Evolutionary conservation across 2,113 vertebrate species (phyloP).

Genomic region (Pseudonaja textilis): DNA sequence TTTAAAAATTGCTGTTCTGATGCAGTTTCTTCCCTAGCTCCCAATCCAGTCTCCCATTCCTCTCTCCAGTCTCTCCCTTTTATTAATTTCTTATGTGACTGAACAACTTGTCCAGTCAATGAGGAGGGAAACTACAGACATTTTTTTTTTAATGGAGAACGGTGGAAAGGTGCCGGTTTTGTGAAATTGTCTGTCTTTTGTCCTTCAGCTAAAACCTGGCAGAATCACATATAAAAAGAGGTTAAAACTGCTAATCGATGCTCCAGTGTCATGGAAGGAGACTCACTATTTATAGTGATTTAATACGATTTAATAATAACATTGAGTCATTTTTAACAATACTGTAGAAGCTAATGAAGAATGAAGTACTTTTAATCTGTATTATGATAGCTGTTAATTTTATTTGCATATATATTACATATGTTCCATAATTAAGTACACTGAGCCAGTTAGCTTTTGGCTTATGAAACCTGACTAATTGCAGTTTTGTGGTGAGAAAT

Average conservation of each 20-base stretch:
- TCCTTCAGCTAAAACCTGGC: background rate
- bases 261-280: background rate
- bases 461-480: background rate
- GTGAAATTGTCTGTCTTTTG: background rate
- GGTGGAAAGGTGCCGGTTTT: background rate
- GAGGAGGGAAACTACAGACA: background rate
- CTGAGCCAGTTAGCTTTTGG: background rate
- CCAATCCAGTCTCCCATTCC: background rate
- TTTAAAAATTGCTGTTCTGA: background rate
- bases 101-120: background rate
- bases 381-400: background rate
- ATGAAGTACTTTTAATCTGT: background rate
- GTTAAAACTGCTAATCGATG: background rate
- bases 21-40: background rate
- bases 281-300: background rate
- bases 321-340: background rate
- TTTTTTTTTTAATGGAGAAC: background rate
- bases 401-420: background rate
- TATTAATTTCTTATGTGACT: background rate
- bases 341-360: background rate
- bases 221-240: background rate
- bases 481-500: background rate
- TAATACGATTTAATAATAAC: background rate
- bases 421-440: background rate
- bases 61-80: background rate